A percentile compares a stretch with the other conserved stretches of the same genome.
phyloP scores from a whole-genome alignment of 2,113 vertebrate genomes.

The Micronisus gabar region DNA sequence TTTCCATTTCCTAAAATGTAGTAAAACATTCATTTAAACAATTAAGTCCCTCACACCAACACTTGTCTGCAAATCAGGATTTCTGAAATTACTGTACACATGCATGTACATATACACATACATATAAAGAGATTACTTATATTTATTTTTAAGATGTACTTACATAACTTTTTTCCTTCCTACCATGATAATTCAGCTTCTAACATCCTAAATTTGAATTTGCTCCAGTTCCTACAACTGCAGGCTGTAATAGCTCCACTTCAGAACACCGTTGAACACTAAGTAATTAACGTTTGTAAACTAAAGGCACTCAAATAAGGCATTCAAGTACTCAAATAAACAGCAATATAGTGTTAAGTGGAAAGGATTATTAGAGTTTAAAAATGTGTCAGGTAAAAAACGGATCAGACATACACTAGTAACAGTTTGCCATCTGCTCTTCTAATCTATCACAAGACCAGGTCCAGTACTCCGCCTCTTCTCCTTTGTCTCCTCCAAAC shows the following conservation, averaged over 20 bases:
- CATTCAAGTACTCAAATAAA: neutral
- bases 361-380: slow-evolving; percentile 2
- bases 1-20: neutral
- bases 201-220: neutral
- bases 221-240: neutral
- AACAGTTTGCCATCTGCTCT: neutral
- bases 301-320: neutral
- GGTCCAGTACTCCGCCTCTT: neutral
- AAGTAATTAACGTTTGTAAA: slow-evolving; percentile 12
- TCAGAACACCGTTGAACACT: neutral
- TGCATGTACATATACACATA: neutral
- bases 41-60: neutral
- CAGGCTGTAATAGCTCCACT: neutral
- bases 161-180: neutral
- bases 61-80: neutral
- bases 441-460: neutral
- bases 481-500: neutral
- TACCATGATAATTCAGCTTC: neutral
- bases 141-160: neutral
- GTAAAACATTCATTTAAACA: neutral
- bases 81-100: neutral
- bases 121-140: neutral
- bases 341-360: neutral
- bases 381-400: neutral
- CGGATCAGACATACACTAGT: neutral